Conservation (phyloP, 2,113 vertebrate species). For the Blennius ocellaris region DNA sequence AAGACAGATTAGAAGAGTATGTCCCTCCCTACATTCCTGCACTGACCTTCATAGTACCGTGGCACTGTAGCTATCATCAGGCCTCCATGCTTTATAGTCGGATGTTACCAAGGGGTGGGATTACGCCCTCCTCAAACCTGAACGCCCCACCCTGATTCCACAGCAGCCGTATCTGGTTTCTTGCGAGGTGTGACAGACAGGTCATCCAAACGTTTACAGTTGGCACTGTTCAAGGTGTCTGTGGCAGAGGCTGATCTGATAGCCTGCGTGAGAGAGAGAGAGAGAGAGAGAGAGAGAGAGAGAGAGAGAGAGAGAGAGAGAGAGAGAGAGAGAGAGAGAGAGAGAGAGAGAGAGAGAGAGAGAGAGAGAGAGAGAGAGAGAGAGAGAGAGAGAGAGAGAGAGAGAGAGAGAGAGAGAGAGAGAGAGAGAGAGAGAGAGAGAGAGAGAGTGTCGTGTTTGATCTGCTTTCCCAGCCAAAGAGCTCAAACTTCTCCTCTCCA, state of each 20-base stretch:
- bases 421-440: not conserved
- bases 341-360: not conserved
- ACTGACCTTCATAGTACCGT: conserved; percentile 63
- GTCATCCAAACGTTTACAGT: conserved; percentile 65
- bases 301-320: conserved; percentile 2
- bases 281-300: not conserved
- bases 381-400: not conserved
- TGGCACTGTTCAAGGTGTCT: conserved; percentile 67
- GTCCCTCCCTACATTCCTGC: conserved; percentile 74
- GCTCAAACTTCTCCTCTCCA: conserved; percentile 73
- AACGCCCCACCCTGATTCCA: conserved; percentile 50
- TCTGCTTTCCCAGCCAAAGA: conserved; percentile 66
- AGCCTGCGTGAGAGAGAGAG: conserved; percentile 18
- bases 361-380: not conserved
- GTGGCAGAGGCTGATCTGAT: conserved; percentile 58
- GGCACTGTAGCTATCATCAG: conserved; percentile 67
- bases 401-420: not conserved
- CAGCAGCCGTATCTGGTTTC: conserved; percentile 57
- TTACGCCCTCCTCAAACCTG: conserved; percentile 46
- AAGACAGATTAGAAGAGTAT: conserved; percentile 67
- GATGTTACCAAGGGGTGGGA: conserved; percentile 48
- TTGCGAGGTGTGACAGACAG: conserved; percentile 46
- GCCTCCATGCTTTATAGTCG: conserved; percentile 60
- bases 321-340: not conserved
- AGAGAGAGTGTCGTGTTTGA: conserved; percentile 58